phyloP scores from a whole-genome alignment of 2,113 vertebrate genomes.

The Phylloscopus trochiloides region DNA sequence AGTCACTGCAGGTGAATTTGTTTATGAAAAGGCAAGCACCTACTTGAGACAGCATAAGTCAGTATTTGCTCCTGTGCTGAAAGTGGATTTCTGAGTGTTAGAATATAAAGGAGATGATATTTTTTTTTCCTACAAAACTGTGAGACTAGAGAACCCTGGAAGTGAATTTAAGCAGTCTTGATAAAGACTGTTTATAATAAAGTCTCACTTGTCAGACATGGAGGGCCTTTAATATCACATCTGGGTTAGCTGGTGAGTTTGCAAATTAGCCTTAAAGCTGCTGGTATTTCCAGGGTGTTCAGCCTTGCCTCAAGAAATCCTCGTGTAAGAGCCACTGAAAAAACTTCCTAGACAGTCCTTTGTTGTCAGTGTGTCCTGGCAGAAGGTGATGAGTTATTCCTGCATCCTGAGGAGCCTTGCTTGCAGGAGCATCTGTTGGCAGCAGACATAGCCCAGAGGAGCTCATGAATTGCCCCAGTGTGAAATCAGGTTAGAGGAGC shows the following conservation, averaged over 20 bases:
- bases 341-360: background rate
- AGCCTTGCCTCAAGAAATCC: background rate
- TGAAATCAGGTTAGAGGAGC: background rate
- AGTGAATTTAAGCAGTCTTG: background rate
- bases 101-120: background rate
- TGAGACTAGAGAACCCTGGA: background rate
- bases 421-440: background rate
- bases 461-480: background rate
- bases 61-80: background rate
- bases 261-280: background rate
- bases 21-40: background rate
- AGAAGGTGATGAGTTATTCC: background rate
- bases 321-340: background rate
- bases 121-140: background rate
- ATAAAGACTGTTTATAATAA: background rate
- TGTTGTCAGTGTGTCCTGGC: background rate
- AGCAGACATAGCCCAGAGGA: background rate
- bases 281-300: background rate
- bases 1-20: slow-evolving; percentile 11
- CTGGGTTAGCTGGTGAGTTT: background rate
- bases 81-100: background rate
- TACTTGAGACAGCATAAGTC: background rate
- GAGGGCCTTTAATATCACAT: background rate
- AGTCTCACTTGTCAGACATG: background rate
- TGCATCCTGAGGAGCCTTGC: background rate